Percentiles rank a stretch among this genome's conserved stretches.
These are phyloP conservation scores for Perizoma affinitatum DNA, from an alignment of 2,888 invertebrate genomes.

Conservation along the genomic window DNA sequence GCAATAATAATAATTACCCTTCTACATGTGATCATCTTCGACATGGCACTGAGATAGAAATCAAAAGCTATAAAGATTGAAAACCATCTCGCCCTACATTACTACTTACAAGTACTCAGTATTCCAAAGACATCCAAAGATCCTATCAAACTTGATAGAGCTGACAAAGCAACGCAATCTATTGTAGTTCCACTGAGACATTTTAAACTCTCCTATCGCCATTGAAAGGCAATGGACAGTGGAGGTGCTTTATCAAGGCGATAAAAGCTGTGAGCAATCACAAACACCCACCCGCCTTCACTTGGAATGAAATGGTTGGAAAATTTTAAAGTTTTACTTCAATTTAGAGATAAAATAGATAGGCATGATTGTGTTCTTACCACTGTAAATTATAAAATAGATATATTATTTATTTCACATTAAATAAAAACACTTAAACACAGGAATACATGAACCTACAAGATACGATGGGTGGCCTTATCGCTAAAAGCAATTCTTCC, in stretches of 20 bases:
- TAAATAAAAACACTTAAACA: too few species aligned
- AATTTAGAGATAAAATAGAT: constrained; percentile 21
- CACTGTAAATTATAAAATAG: too few species aligned
- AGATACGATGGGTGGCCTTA: too few species aligned
- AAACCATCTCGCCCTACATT: constrained; percentile 25
- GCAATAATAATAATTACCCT: too few species aligned
- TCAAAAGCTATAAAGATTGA: constrained; percentile 22
- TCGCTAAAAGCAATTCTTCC: too few species aligned
- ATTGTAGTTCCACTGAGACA: constrained; percentile 57
- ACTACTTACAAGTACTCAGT: constrained; percentile 15
- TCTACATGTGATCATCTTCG: background rate
- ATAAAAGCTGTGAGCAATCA: constrained; percentile 48
- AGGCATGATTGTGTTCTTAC: background rate
- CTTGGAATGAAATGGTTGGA: constrained; percentile 33
- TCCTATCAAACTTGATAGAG: constrained; percentile 28
- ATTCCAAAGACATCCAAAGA: constrained; percentile 29
- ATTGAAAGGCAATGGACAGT: constrained; percentile 70
- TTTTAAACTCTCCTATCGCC: constrained; percentile 69
- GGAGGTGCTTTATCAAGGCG: constrained; percentile 65
- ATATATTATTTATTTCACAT: too few species aligned
- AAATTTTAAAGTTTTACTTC: constrained; percentile 41
- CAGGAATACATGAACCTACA: too few species aligned
- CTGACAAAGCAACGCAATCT: constrained; percentile 40
- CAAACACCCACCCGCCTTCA: constrained; percentile 41
- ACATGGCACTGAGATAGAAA: background rate